Evolutionary conservation across 2,888 invertebrate genomes (phyloP), one percentile per base, ranked within the genome.

Genomic region (Gordius sp.): DNA sequence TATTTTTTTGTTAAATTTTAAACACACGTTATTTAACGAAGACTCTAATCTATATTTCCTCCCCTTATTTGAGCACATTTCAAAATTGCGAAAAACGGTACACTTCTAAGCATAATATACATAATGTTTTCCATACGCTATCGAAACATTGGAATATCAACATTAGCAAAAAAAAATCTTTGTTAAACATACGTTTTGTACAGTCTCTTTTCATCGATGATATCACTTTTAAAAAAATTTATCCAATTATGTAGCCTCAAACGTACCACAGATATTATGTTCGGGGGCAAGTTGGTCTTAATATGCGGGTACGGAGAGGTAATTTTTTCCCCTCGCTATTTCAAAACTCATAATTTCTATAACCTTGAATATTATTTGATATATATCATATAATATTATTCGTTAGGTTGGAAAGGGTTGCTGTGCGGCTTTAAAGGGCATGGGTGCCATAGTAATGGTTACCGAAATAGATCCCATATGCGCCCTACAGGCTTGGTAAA

Each of bases 391-490:
- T 57, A 24, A 56, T 41, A 13, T 16, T 57, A 57, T 57, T 57
- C 24, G 58, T 33, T 58, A 63, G 63, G 86, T 91, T 41, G 89
- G 89, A 33, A 91, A 91, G 71, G 89, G 89, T 0, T 89, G 89
- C 70, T 84, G 85, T 62, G 85, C 87, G 68, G 86, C 87, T 2
- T 72, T 91, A 16, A 86, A 86, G 70, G 87, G 86, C 0, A 74
- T 91, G 60, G 91, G 91, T 16, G 83, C 86, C 71, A 82, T 87
- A 64, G 86, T 85, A 60, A 80, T 80, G 70, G 76, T 81, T 56
- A 87, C 89, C 25, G 91, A 91, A 74, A 86, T 91, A 63, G 91
- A 91, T 73, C 91, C 91, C 0, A 91, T 91, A 65, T 91, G 91
- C 72, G 91, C 89, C 25, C 72, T 91, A 39, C 91, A 91, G 73